Percentiles rank a stretch among this genome's conserved stretches.
These are phyloP conservation scores for Eueides isabella DNA, from an alignment of 1,140 invertebrate genomes.

Conservation along the genomic window DNA sequence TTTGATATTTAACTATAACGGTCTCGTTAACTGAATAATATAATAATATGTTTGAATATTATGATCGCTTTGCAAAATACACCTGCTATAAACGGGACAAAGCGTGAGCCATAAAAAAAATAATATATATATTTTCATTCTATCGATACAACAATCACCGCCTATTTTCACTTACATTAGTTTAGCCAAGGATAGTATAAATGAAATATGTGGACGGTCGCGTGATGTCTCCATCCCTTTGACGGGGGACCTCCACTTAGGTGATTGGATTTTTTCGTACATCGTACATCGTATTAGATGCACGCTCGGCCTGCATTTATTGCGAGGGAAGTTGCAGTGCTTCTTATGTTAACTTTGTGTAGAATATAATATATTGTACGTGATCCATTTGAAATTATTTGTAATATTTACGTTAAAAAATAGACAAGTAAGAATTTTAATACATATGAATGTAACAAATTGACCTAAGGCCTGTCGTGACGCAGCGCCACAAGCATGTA, in stretches of 20 bases:
- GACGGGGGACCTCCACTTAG: constrained; percentile 57
- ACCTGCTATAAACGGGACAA: no score
- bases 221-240: constrained; percentile 72
- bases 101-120: no score
- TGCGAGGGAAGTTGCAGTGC: constrained; percentile 16
- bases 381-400: not conserved
- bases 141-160: constrained; percentile 63
- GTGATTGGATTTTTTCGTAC: constrained; percentile 77
- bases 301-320: constrained; percentile 32
- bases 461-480: no score
- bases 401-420: no score
- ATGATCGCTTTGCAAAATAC: no score
- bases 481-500: no score
- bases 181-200: constrained; percentile 72
- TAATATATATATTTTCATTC: constrained; percentile 31
- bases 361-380: not conserved
- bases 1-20: no score
- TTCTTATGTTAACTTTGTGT: constrained; percentile 10
- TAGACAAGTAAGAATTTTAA: no score
- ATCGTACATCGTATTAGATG: constrained; percentile 38
- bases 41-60: no score
- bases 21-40: no score
- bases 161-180: constrained; percentile 80
- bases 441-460: no score
- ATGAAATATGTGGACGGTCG: constrained; percentile 75